Base-by-base conservation (phyloP, 2,888 invertebrate species). In the Actias luna region DNA sequence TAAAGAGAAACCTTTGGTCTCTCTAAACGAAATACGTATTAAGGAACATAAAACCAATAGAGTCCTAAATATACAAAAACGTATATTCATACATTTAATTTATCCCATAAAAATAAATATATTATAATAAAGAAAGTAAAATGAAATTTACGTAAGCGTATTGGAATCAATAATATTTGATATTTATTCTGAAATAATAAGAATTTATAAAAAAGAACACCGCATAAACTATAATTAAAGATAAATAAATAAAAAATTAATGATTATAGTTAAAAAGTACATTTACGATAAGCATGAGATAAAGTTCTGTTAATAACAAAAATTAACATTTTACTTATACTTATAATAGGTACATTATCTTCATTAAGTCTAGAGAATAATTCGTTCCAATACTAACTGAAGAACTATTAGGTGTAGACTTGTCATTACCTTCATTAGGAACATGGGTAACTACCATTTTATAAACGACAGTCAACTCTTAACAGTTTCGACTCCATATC, bases 1-100 rank as follows among this genome's bases (percentile, higher is more conserved):
- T 89, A 87, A 92, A 89, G 87, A 84, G 90, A 88, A 90, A 89
- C 89, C 92, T 92, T 91, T 91, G 91, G 89, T 89, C 85, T 89
- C 79, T 80, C 74, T 78, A 85, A 83, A 88, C 88, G 84, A 87
- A 89, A 89, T 85, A 88, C 86, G 83, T 84, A 83, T 83, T 80
- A 83, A 67, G 70, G 82, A 74, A 86, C 76, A 85, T 59, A n/a
- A 67, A 64, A 64, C 64, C 29, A 10, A 60, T 55, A 55, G 55
- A 55, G 55, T 55, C 7, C 29, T 8, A n/a, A n/a, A 8, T 55
- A 27, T 25, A 5, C 27, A 8, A 14, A 8, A 7, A 33, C 8
- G 8, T 33, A 33, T n/a, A n/a, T n/a, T n/a, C n/a, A n/a, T n/a
- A n/a, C n/a, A n/a, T n/a, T n/a, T n/a, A n/a, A n/a, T n/a, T n/a